A percentile compares a stretch with the other conserved stretches of the same genome.
phyloP scores from a whole-genome alignment of 2,888 invertebrate genomes.

The Anodontia alba region DNA sequence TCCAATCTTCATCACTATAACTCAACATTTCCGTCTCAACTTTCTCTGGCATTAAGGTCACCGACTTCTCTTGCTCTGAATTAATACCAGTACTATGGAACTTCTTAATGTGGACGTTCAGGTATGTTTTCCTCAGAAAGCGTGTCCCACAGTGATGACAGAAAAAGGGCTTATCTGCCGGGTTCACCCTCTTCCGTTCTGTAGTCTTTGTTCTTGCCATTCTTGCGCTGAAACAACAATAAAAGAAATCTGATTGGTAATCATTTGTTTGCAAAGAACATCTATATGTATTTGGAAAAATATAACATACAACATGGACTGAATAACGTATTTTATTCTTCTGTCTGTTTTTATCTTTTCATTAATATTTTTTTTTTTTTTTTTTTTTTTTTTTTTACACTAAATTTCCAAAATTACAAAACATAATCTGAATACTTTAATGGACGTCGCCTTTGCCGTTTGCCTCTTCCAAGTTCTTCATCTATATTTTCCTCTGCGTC shows the following conservation, averaged over 20 bases:
- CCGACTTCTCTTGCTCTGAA: neutral
- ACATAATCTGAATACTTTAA: constrained; percentile 1
- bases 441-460: neutral
- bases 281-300: neutral
- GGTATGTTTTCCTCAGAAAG: neutral
- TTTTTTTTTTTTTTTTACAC: neutral
- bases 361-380: too few species aligned
- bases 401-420: neutral
- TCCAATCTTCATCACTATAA: neutral
- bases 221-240: neutral
- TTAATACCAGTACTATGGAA: neutral
- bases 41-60: neutral
- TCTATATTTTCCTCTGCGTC: neutral
- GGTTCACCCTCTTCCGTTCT: neutral
- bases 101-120: neutral
- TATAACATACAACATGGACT: neutral
- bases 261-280: neutral
- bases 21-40: neutral
- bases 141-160: neutral
- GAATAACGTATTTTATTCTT: neutral
- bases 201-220: neutral
- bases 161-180: neutral
- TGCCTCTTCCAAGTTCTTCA: constrained; percentile 3
- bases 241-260: neutral
- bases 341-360: neutral